Evolutionary conservation across 2,113 vertebrate species (phyloP), one percentile per base, ranked within the genome.

Genomic region (Gorsachius goisagi): DNA sequence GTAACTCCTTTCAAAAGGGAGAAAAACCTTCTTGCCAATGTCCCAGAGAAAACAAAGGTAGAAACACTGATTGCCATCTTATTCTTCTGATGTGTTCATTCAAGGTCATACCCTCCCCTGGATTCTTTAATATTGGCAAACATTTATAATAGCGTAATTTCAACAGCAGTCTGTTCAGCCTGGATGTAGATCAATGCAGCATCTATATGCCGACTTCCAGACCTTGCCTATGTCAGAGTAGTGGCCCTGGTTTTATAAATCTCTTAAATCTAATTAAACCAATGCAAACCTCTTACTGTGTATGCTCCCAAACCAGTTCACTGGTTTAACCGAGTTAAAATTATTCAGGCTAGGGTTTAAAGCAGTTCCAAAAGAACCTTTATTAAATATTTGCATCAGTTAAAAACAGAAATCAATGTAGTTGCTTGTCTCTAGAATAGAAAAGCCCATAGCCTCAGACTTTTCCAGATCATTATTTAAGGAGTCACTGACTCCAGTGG

Each of bases 221-320:
- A 94, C 63, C 87, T 74, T 80, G 88, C 33, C 87, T 73, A 39
- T 93, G 85, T 58, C 95, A 91, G 71, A 89, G 49, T 45, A 94
- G 88, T 41, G 60, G 86, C 66, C 84, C 80, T 90, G 86, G 80
- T 59, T 95, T 93, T 92, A 96, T 87, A 89, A 95, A 95, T 95
- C 95, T 89, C 88, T 67, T 90, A 72, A 82, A 95, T 84, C 89
- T 92, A 95, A 97, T 96, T 96, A 89, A 96, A 89, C 56, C 89
- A 95, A 88, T 71, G 92, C 69, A 96, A 96, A 90, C 90, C 88
- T 92, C 94, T 95, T 92, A 96, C 58, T 64, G 35, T 28, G 67
- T 68, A 59, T 44, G 73, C 39, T 95, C 85, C 80, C 76, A 95
- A 93, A 95, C 86, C 82, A 90, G 82, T 84, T 96, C 92, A 83